Evolutionary conservation across 2,797 vertebrate genomes (phyloP), one percentile per base, ranked within the genome.

Genomic region (Aldrovandia affinis): DNA sequence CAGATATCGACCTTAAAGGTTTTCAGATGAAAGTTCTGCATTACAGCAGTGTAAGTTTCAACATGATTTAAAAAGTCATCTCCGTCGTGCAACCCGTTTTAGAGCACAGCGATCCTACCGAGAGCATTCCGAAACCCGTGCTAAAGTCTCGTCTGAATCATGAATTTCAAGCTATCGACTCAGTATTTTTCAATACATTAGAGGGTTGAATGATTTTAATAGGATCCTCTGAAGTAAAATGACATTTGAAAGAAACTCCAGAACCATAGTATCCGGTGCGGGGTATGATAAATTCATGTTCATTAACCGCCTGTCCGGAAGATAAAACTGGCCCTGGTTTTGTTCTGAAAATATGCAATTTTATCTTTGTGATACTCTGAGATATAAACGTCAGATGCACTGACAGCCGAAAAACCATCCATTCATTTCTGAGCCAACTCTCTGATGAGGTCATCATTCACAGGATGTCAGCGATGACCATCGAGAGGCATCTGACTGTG

Each of bases 391-490:
- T 93, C 91, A 94, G 94, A 95, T 96, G 95, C 94, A 96, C 95
- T 96, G 94, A 94, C 94, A 95, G 92, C 93, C 90, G 96, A 95
- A n/a, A n/a, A n/a, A 96, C 93, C 94, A 95, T 94, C 95, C 95
- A 92, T 94, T 96, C 96, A 94, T 93, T 94, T 95, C 93, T 92
- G 93, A 96, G 95, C 95, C 95, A 93, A 93, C 92, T 95, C 95
- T 95, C 94, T 98, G 96, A 97, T 54, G 70, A 97, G 97, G 95
- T 94, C 96, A 99, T 99, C 95, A 94, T 95, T 99, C 97, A 98
- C 95, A 93, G 95, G 88, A 83, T 84, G 97, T 97, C 96, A 94
- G 91, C 94, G 90, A 89, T 93, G 94, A 96, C 95, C 88, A 94
- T 92, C 95, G 92, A 95, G 94, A 95, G 92, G 90, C 93, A 91